Conservation (phyloP, 2,888 invertebrate species). For the Euzophera pinguis region DNA sequence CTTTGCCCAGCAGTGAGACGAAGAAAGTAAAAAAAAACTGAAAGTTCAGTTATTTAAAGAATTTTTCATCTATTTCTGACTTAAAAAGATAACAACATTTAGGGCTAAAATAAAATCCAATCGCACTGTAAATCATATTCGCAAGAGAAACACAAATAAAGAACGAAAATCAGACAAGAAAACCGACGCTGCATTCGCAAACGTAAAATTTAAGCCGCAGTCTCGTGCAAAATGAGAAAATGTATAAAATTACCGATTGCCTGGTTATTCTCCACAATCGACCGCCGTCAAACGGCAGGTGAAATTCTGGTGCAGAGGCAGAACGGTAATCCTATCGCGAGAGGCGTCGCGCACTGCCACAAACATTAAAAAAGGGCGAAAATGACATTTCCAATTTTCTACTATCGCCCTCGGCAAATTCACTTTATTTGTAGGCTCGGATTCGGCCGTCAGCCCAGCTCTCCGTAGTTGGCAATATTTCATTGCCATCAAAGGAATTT, state of each 20-base stretch:
- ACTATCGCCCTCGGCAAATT: conserved; percentile 72
- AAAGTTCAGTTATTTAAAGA: too few relatives aligned
- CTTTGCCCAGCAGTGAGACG: too few relatives aligned
- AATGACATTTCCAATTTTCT: conserved; percentile 82
- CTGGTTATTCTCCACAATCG: conserved; percentile 54
- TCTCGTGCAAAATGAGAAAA: conserved; percentile 12
- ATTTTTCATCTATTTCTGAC: too few relatives aligned
- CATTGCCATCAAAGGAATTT: conserved; percentile 71
- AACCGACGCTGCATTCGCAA: background rate
- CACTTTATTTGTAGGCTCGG: conserved; percentile 75
- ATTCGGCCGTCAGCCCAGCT: conserved; percentile 61
- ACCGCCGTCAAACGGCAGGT: conserved; percentile 62
- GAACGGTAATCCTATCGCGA: conserved; percentile 62
- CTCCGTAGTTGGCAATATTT: conserved; percentile 64
- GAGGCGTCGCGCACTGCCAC: conserved; percentile 51
- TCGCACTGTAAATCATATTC: background rate
- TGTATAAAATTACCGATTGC: conserved; percentile 54
- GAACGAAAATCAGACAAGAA: conserved; percentile 5
- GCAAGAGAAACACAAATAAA: background rate
- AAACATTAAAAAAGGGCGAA: conserved; percentile 79
- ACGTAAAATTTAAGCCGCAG: conserved; percentile 6
- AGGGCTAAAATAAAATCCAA: background rate
- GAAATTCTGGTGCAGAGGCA: conserved; percentile 42
- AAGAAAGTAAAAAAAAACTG: too few relatives aligned
- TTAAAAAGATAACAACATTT: too few relatives aligned